These are phyloP conservation scores for pig (Sus scrofa) DNA, from an alignment of 2,113 vertebrate genomes.

Conservation along the genomic window DNA sequence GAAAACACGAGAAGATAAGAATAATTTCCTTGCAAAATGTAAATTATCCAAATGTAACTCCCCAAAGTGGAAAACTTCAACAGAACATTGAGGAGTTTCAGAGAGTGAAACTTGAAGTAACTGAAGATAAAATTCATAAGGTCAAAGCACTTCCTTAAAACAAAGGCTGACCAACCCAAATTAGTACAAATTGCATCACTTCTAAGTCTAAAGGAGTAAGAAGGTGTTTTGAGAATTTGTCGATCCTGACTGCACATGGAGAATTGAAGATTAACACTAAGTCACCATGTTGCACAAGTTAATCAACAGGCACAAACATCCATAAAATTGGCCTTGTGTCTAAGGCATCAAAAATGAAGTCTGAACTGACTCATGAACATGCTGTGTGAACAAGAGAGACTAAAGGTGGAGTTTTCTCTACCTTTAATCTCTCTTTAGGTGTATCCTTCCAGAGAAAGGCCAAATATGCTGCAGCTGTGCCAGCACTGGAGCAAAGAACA, in stretches of 20 bases:
- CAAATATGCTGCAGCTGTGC: neutral
- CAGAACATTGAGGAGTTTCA: neutral
- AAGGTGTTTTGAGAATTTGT: slow-evolving; percentile 37
- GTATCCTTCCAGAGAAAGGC: neutral
- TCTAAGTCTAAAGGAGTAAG: neutral
- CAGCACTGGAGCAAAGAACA: neutral
- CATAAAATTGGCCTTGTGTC: neutral
- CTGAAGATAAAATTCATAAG: neutral
- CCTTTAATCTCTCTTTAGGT: neutral
- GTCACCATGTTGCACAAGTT: neutral
- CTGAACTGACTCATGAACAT: neutral
- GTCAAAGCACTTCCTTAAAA: neutral
- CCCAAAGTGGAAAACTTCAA: neutral
- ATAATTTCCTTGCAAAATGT: neutral
- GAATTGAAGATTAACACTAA: neutral
- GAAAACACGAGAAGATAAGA: neutral
- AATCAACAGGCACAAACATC: neutral
- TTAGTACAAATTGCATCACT: neutral
- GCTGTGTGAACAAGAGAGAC: neutral
- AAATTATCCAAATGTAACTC: neutral
- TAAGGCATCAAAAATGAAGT: slow-evolving; percentile 36
- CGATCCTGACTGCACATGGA: neutral
- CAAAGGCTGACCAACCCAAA: neutral
- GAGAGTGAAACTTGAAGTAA: neutral
- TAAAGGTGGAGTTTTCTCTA: neutral